Evolutionary conservation across 2,888 invertebrate genomes (phyloP).

Genomic region (Epistrophella euchroma): DNA sequence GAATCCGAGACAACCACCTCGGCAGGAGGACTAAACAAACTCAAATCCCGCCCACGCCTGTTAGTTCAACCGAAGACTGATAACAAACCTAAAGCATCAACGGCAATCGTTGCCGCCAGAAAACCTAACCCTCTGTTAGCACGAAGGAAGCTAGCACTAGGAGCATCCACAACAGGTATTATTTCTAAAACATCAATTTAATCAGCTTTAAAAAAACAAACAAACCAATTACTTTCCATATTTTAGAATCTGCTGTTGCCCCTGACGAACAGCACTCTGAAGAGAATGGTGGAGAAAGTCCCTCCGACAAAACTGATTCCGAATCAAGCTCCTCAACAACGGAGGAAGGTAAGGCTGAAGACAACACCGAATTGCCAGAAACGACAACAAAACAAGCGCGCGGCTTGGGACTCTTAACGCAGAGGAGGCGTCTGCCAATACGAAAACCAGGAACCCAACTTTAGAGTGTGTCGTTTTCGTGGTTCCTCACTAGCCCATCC

Average conservation of each 20-base stretch:
- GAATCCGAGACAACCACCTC: slow-evolving; percentile 77
- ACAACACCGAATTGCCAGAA: slow-evolving; percentile 84
- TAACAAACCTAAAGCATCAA: slow-evolving; percentile 79
- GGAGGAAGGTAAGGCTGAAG: slow-evolving; percentile 84
- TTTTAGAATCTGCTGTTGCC: slow-evolving; percentile 69
- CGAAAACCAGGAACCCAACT: slow-evolving; percentile 86
- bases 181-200: background rate
- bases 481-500: background rate
- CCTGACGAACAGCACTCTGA: slow-evolving; percentile 74
- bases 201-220: background rate
- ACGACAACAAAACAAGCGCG: slow-evolving; percentile 86
- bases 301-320: slow-evolving; percentile 78
- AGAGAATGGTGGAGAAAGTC: slow-evolving; percentile 76
- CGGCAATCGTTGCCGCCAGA: slow-evolving; percentile 78
- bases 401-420: slow-evolving; percentile 89
- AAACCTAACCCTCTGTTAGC: slow-evolving; percentile 83
- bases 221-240: background rate
- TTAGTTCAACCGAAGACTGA: slow-evolving; percentile 82
- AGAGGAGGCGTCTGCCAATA: slow-evolving; percentile 87
- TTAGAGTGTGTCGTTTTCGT: slow-evolving; percentile 75
- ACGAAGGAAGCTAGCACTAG: slow-evolving; percentile 81
- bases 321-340: slow-evolving; percentile 78
- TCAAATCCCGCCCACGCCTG: slow-evolving; percentile 83
- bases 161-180: slow-evolving; percentile 82
- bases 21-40: slow-evolving; percentile 80